Base-by-base conservation (phyloP, 2,888 invertebrate genomes). In the Cerceris ruficornis region DNA sequence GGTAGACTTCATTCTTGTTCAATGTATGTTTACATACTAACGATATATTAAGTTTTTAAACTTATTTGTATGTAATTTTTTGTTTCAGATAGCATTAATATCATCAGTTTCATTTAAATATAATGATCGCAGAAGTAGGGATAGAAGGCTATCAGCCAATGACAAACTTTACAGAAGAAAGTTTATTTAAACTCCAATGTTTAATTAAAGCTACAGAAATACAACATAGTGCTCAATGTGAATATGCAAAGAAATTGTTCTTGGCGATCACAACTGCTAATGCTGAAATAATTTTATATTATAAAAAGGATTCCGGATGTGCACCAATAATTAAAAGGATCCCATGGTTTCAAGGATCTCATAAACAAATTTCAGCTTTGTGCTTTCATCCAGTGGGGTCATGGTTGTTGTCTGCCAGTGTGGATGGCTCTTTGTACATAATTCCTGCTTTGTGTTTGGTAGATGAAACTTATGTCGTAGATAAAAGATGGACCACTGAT, bases 371-470 rank as follows among this genome's bases (percentile, higher is more conserved):
- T 11, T 80, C 90, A n/a, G 89, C 91, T 64, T 75, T 97, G 91
- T 97, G 97, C 91, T 97, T 98, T 92, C 97, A 97, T 93, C 96
- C 97, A 0, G 95, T 95, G 75, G 97, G 97, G 69, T 95, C 95
- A 55, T 96, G 96, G 96, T 93, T 96, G 41, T 92, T 96, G 39
- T 93, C 95, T 81, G 87, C 91, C 13, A 90, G 86, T 52, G 69
- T 93, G 28, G 95, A 95, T 90, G 93, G 94, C 73, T 94, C 95
- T 7, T 90, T 95, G 14, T 95, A 94, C 86, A 94, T 95, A 81
- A 91, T 95, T 55, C 95, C 95, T 72, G 94, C 94, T 14, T 89
- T 95, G 69, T 93, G 94, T 78, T 91, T 95, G 79, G 93, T 95
- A 58, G 95, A 94, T 86, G 93, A 93, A 50, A 92, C 91, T 69